Evolutionary conservation across 2,797 vertebrate species (phyloP), one percentile per base, ranked within the genome.

Genomic region (Hybognathus amarus): DNA sequence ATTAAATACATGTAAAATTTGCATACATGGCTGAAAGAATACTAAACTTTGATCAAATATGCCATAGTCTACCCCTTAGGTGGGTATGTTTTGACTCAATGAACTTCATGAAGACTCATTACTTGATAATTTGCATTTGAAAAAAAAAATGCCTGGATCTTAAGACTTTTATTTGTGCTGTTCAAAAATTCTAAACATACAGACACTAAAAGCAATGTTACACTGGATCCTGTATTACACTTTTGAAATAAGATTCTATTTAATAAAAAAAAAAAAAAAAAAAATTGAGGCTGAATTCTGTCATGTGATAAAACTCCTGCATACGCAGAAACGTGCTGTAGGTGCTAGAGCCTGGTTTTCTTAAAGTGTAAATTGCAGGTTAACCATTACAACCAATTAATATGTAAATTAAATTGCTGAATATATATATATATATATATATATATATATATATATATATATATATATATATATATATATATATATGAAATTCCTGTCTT

Each of bases 81-180:
- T 82, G 71, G 77, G 63, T 68, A 85, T 85, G 80, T 83, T 87
- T 82, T 84, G 40, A 81, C 83, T 87, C 80, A 86, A 61, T 85
- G 79, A 87, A 80, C 86, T 87, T 85, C 76, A 84, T 88, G 82
- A 84, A 83, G 79, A 84, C 84, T 87, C 84, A 82, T 88, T 88
- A 87, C 70, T 77, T 54, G n/a, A 80, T 86, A 42, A 88, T 87
- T 88, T 88, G 82, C 84, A 85, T 84, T 76, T 61, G n/a, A 45
- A 47, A 17, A 17, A 0, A 17, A 68, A 30, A 38, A 74, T 61
- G 83, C 79, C 50, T 22, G 38, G 80, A 78, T 66, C 24, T 68
- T 22, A 68, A 87, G 85, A 85, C 77, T 64, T 79, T 78, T 61
- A 68, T 76, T 64, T 74, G 22, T 27, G 59, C 56, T 71, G 18